Base-by-base conservation (phyloP, 1,140 invertebrate genomes). In the Drosophila ambigua region DNA sequence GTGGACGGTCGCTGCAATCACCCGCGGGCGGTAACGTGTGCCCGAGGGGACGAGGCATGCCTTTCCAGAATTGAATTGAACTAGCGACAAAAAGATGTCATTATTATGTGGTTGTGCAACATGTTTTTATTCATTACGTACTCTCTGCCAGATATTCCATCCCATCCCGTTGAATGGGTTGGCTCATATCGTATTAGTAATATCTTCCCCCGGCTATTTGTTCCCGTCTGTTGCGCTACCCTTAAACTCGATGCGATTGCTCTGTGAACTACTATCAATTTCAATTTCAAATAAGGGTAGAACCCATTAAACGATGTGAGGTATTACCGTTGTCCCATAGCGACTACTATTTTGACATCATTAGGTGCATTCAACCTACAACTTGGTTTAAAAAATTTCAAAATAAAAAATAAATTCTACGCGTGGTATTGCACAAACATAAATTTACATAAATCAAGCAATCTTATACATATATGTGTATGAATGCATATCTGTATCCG, bases 71-170 rank as follows among this genome's bases (percentile, higher is more conserved):
- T 35, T 55, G 61, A 57, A 54, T 31, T 67, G 60, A 63, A 64
- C 72, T 73, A 68, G 61, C 77, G 60, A 77, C 80, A 80, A 77
- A 84, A 81, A 71, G 82, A 87, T 85, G 81, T 87, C 81, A 87
- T 85, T 87, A 85, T 87, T 81, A 75, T 87, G 82, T 81, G 81
- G 81, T 87, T 71, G 82, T 73, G 81, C 77, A 87, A 81, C 82
- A 87, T 81, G 82, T 85, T 80, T 85, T 80, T 73, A 77, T 74
- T 63, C 73, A 84, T 81, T 85, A 66, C 39, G 44, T 78, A 63
- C 71, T 64, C 53, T 50, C 43, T 72, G 58, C 52, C 68, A 60
- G 57, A 74, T 61, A 63, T 78, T 39, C 35, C 35, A 39, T 39
- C 11, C 11, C 35, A 39, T 39, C 35, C 11, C 11, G 35, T 39